Conservation (phyloP, 2,888 invertebrate species). For the Xestia c-nigrum region DNA sequence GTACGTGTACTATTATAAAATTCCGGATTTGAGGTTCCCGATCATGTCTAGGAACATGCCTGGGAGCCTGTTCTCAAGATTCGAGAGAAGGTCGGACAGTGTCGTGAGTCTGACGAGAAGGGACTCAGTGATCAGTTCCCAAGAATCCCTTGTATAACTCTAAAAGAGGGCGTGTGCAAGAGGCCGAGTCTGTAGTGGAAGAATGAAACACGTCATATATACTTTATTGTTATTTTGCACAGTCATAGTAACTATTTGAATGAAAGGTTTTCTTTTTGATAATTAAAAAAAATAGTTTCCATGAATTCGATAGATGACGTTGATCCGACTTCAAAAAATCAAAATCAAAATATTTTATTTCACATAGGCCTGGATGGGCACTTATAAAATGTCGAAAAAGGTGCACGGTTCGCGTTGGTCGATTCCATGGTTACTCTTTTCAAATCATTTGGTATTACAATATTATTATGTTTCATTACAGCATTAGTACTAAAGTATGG, state of each 20-base stretch:
- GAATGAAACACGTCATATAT: conserved; percentile 10
- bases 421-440: no score
- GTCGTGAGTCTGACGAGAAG: conserved; percentile 84
- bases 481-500: no score
- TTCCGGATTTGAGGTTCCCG: conserved; percentile 72
- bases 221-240: not conserved
- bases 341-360: no score
- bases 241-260: not conserved
- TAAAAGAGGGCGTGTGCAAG: conserved; percentile 80
- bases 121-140: conserved; percentile 78
- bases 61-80: conserved; percentile 75
- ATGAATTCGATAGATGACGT: no score
- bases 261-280: no score
- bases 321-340: no score
- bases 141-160: conserved; percentile 86
- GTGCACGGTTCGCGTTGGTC: no score
- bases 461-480: no score
- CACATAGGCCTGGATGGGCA: no score
- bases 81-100: conserved; percentile 83
- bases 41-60: conserved; percentile 64
- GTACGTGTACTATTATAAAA: conserved; percentile 82
- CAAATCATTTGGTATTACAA: no score
- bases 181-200: conserved; percentile 75
- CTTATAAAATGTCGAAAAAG: no score
- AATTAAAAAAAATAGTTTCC: no score